phyloP scores from a whole-genome alignment of 2,888 invertebrate species.

The Eulithis testata region DNA sequence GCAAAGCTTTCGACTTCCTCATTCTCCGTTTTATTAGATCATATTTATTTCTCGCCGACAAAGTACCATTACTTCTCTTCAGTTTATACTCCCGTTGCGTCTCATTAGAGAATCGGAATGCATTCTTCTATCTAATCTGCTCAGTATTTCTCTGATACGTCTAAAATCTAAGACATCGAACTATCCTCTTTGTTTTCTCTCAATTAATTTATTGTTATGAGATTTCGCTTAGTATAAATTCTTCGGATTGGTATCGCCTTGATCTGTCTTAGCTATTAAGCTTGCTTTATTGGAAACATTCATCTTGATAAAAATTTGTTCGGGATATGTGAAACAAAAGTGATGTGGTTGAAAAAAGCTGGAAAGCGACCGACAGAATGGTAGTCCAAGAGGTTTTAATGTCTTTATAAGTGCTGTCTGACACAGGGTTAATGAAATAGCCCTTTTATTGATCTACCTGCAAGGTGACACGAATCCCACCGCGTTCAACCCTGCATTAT shows the following conservation, averaged over 20 bases:
- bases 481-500: slow-evolving; percentile 75
- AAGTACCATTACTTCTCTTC: slow-evolving; percentile 66
- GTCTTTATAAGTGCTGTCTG: slow-evolving; percentile 83
- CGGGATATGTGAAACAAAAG: slow-evolving; percentile 53
- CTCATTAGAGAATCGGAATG: slow-evolving; percentile 72
- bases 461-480: slow-evolving; percentile 73
- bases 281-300: slow-evolving; percentile 35
- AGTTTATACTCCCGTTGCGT: slow-evolving; percentile 61
- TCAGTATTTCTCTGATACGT: slow-evolving; percentile 58
- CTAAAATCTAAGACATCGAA: slow-evolving; percentile 40
- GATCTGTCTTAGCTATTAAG: slow-evolving; percentile 32
- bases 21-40: slow-evolving; percentile 73
- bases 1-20: slow-evolving; percentile 60
- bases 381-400: slow-evolving; percentile 71
- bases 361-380: slow-evolving; percentile 54
- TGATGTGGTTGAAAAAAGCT: slow-evolving; percentile 46
- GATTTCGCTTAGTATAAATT: slow-evolving; percentile 33
- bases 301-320: slow-evolving; percentile 49
- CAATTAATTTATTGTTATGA: slow-evolving; percentile 49
- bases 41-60: slow-evolving; percentile 71
- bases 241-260: slow-evolving; percentile 33
- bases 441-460: slow-evolving; percentile 83
- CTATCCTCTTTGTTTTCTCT: slow-evolving; percentile 46
- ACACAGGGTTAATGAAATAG: slow-evolving; percentile 79
- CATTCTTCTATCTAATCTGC: slow-evolving; percentile 60